These are phyloP conservation scores for Alitta virens DNA, from an alignment of 2,888 invertebrate species.

Conservation along the genomic window DNA sequence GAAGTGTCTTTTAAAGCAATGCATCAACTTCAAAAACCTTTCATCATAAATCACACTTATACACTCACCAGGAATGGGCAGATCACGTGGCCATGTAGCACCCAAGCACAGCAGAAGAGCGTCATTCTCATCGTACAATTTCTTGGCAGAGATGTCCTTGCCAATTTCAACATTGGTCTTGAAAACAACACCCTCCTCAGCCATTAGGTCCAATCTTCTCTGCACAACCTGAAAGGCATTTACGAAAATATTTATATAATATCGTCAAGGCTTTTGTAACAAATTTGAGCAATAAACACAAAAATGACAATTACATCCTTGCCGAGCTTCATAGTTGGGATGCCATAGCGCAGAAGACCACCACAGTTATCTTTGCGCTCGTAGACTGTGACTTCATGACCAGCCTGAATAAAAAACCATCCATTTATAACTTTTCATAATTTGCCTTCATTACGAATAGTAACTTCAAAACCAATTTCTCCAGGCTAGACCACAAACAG, in stretches of 20 bases:
- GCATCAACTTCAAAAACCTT: too few relatives aligned
- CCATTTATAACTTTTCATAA: too few relatives aligned
- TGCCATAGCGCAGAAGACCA: conserved; percentile 94
- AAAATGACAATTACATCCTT: conserved; percentile 71
- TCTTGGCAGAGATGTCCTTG: conserved; percentile 77
- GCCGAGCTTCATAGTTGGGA: conserved; percentile 97
- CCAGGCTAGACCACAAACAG: too few relatives aligned
- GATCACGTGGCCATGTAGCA: conserved; percentile 93
- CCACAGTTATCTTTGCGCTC: conserved; percentile 95
- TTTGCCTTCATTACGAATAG: too few relatives aligned
- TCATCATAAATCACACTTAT: too few relatives aligned
- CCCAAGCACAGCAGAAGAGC: conserved; percentile 89
- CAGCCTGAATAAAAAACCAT: too few relatives aligned
- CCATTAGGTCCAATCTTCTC: conserved; percentile 80
- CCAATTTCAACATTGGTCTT: conserved; percentile 88
- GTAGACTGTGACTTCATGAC: conserved; percentile 93
- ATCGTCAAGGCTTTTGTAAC: too few relatives aligned
- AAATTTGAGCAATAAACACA: neutral
- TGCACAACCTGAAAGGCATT: conserved; percentile 65
- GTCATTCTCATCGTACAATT: conserved; percentile 68
- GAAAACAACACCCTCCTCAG: conserved; percentile 86
- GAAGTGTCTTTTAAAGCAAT: too few relatives aligned
- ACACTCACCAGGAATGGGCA: conserved; percentile 59
- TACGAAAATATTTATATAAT: neutral
- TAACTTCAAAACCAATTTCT: too few relatives aligned